These are phyloP conservation scores for Denticeps clupeoides DNA, from an alignment of 2,797 vertebrate genomes.

Conservation along the genomic window DNA sequence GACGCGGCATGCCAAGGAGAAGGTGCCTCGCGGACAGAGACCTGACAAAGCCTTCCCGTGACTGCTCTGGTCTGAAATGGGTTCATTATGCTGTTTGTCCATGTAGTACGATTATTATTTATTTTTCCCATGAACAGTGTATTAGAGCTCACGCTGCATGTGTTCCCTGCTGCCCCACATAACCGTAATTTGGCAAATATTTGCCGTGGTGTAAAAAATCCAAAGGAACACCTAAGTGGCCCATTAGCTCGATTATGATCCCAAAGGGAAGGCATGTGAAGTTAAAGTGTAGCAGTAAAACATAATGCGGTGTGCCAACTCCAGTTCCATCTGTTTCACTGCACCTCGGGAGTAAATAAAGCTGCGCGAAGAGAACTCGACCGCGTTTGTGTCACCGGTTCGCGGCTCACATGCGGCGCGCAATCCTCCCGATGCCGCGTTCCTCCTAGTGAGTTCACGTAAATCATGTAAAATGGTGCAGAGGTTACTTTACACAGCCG, in stretches of 20 bases:
- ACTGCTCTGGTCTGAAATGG: too few relatives aligned
- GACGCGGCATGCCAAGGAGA: background rate
- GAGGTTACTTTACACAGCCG: too few relatives aligned
- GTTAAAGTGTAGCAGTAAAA: slow-evolving; percentile 1
- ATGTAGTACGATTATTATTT: too few relatives aligned
- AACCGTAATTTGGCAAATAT: background rate
- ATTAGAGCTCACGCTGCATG: too few relatives aligned
- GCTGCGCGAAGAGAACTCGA: background rate
- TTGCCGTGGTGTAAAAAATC: slow-evolving; percentile 7
- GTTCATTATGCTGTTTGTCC: background rate
- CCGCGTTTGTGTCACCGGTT: too few relatives aligned
- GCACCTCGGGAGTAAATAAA: background rate
- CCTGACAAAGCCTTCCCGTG: slow-evolving; percentile 28
- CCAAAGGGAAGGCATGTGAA: slow-evolving; percentile 14
- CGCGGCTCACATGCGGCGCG: too few relatives aligned
- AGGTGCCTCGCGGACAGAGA: slow-evolving; percentile 13
- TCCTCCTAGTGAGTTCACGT: too few relatives aligned
- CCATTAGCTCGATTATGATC: slow-evolving; percentile 14
- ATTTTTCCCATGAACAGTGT: too few relatives aligned
- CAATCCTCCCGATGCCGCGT: too few relatives aligned
- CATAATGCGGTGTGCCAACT: background rate
- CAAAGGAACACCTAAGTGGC: slow-evolving; percentile 14
- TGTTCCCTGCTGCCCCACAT: background rate
- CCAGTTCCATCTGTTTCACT: background rate
- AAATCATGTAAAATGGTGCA: too few relatives aligned